Conservation (phyloP, 2,797 vertebrate species). For the Xyrichtys novacula region DNA sequence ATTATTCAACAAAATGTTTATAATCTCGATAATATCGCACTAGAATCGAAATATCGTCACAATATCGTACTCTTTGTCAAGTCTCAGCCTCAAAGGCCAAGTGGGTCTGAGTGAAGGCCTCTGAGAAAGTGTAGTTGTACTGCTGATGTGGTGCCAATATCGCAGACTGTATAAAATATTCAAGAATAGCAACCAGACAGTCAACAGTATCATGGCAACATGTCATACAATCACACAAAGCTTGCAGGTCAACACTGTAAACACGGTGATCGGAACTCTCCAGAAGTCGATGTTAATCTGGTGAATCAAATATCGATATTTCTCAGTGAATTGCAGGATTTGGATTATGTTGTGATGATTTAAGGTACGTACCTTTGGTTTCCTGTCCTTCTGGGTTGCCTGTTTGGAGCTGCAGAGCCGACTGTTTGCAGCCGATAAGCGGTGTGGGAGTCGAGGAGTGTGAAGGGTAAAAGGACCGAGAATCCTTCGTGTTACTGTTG, state of each 20-base stretch:
- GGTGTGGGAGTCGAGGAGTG: conserved; percentile 1
- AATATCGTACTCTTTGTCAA: no score
- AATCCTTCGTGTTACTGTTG: conserved; percentile 35
- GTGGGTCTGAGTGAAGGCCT: no score
- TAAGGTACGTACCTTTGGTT: conserved; percentile 51
- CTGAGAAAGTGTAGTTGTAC: no score
- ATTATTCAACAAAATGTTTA: no score
- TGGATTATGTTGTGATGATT: background rate
- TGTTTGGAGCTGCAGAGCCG: conserved; percentile 46
- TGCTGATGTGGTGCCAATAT: no score
- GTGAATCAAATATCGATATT: background rate
- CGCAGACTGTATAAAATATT: no score
- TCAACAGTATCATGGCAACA: conserved; percentile 1
- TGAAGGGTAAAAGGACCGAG: conserved; percentile 4
- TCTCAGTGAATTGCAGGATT: background rate
- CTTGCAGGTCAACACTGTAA: background rate
- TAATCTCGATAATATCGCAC: no score
- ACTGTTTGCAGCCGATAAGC: background rate
- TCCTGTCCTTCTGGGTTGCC: conserved; percentile 7
- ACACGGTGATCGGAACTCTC: background rate
- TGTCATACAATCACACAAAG: no score
- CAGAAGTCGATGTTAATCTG: background rate
- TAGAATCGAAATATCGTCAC: no score
- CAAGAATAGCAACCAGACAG: background rate
- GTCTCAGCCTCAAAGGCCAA: no score